phyloP scores from a whole-genome alignment of 2,797 vertebrate genomes.

The Bradypus variegatus region DNA sequence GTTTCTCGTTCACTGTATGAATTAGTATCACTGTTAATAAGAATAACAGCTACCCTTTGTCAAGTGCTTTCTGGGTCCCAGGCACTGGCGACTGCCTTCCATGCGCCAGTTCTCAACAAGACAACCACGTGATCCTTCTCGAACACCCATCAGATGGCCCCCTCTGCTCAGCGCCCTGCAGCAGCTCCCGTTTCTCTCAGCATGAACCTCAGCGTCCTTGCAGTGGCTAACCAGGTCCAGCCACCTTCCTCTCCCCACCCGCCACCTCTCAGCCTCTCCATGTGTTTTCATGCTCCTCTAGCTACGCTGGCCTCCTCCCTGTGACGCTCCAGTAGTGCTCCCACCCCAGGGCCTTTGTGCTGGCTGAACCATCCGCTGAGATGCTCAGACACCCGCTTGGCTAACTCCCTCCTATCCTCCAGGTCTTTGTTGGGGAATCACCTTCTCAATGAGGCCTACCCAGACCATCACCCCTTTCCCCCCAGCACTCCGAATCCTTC shows the following conservation, averaged over 20 bases:
- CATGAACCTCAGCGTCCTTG: not conserved
- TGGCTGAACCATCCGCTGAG: too few relatives aligned
- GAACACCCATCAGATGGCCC: not conserved
- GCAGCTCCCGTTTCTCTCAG: not conserved
- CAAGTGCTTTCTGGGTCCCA: not conserved
- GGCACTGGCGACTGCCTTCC: not conserved
- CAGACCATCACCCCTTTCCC: too few relatives aligned
- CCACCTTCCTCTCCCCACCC: too few relatives aligned
- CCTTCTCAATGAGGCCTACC: not conserved
- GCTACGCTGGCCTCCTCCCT: not conserved
- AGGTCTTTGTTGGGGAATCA: not conserved
- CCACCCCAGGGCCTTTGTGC: not conserved
- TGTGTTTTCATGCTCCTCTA: not conserved
- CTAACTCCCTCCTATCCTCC: not conserved
- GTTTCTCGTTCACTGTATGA: not conserved
- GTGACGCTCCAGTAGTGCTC: fast-evolving
- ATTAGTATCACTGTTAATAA: not conserved
- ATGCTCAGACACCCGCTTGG: not conserved
- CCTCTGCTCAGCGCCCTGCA: not conserved
- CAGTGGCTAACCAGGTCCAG: not conserved
- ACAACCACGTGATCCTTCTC: not conserved
- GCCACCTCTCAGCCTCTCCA: not conserved
- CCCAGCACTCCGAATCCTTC: not conserved
- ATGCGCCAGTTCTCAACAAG: not conserved
- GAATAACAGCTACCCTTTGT: not conserved